A percentile compares a stretch with the other conserved stretches of the same genome.
Evolutionary conservation across 2,797 vertebrate genomes (phyloP).

Genomic region (Sparus aurata): DNA sequence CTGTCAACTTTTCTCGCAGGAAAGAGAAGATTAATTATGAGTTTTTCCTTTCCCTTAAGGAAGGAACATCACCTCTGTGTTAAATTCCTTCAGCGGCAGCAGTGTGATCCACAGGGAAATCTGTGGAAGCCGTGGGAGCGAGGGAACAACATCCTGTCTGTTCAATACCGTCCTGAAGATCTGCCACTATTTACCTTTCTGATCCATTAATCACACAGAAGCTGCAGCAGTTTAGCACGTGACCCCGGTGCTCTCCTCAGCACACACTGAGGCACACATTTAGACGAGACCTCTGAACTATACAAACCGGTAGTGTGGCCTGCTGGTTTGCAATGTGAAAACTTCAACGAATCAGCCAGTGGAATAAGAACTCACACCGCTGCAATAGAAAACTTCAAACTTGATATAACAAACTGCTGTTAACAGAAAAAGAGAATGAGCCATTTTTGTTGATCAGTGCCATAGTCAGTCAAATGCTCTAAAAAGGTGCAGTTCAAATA

Average conservation of each 20-base stretch:
- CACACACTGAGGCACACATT: conserved; percentile 12
- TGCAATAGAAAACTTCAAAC: background rate
- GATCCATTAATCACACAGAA: conserved; percentile 63
- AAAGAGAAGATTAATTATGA: conserved; percentile 1
- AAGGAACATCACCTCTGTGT: conserved; percentile 40
- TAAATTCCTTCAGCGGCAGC: conserved; percentile 59
- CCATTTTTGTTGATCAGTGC: no score
- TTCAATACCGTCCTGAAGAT: conserved; percentile 40
- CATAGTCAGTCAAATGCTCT: no score
- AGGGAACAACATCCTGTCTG: conserved; percentile 45
- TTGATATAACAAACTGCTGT: background rate
- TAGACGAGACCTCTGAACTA: no score
- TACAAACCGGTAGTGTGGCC: background rate
- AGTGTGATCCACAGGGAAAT: conserved; percentile 29
- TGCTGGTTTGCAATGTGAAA: conserved; percentile 1
- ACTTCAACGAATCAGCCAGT: background rate
- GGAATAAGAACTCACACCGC: background rate
- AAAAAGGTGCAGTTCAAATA: no score
- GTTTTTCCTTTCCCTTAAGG: background rate
- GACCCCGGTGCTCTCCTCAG: conserved; percentile 40
- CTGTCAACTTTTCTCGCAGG: conserved; percentile 3
- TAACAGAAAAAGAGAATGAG: background rate
- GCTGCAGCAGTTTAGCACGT: conserved; percentile 26
- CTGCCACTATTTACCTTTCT: conserved; percentile 47
- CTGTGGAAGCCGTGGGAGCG: background rate